Conservation (phyloP, 2,888 invertebrate genomes). For the Schizotus pectinicornis region DNA sequence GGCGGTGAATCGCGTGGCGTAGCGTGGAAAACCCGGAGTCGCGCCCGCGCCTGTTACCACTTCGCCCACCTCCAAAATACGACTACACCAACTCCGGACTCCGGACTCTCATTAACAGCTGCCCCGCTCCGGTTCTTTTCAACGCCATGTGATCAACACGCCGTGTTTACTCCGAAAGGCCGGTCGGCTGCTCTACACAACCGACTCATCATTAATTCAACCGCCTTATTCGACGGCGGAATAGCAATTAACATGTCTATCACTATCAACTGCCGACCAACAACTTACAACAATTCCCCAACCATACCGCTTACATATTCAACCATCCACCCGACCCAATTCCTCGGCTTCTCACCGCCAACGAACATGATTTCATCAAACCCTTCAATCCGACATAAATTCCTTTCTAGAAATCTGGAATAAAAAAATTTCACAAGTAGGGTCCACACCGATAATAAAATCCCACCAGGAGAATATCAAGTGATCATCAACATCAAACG, state of each 20-base stretch:
- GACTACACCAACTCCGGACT: conserved; percentile 28
- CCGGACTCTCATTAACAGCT: conserved; percentile 45
- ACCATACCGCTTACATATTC: not conserved
- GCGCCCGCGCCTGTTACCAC: conserved; percentile 46
- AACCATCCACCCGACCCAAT: too few species aligned
- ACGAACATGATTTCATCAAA: too few species aligned
- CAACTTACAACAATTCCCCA: not conserved
- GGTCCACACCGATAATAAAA: not conserved
- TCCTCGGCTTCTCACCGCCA: too few species aligned
- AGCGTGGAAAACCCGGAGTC: conserved; percentile 36
- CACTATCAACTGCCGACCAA: conserved; percentile 8
- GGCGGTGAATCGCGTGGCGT: conserved; percentile 50
- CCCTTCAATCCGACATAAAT: too few species aligned
- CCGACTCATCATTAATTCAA: conserved; percentile 37
- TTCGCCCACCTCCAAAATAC: conserved; percentile 11
- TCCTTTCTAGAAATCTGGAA: too few species aligned
- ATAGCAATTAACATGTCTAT: conserved; percentile 36
- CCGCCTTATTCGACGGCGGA: conserved; percentile 31
- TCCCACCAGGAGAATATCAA: not conserved
- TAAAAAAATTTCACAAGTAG: too few species aligned
- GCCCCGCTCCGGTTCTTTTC: conserved; percentile 35
- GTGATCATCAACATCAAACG: conserved; percentile 8
- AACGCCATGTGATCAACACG: conserved; percentile 47
- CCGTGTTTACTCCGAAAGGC: conserved; percentile 41
- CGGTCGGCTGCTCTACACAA: conserved; percentile 32